Evolutionary conservation across 2,888 invertebrate genomes (phyloP).

Genomic region (Lepidochitona cinerea): DNA sequence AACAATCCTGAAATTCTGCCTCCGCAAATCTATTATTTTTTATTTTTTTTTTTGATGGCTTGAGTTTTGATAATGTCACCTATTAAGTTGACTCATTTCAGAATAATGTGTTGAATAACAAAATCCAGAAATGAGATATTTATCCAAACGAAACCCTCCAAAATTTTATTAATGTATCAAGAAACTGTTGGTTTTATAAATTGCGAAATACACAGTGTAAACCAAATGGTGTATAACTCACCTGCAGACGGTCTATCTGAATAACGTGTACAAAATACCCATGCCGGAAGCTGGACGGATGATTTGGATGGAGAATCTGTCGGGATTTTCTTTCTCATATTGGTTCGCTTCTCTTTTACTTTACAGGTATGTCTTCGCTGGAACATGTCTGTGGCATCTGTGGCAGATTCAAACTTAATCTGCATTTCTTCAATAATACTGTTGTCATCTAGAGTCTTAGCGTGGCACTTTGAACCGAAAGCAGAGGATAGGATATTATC

Average conservation of each 20-base stretch:
- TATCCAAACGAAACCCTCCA: too few species aligned
- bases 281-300: not conserved
- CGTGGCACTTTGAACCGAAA: constrained; percentile 15
- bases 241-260: not conserved
- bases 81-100: too few species aligned
- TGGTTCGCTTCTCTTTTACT: not conserved
- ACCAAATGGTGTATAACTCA: constrained; percentile 53
- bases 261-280: not conserved
- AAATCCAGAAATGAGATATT: too few species aligned
- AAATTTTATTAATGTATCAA: too few species aligned
- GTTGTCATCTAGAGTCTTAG: not conserved
- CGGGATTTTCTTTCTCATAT: not conserved
- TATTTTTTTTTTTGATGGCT: too few species aligned
- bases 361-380: too few species aligned
- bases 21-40: too few species aligned
- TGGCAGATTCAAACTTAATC: not conserved
- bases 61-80: too few species aligned
- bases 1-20: too few species aligned
- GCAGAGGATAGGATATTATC: constrained; percentile 31
- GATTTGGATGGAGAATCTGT: not conserved
- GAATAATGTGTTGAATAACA: too few species aligned
- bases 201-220: too few species aligned
- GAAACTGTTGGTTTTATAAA: too few species aligned
- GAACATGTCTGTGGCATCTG: not conserved
- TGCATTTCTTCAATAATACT: not conserved